phyloP scores from a whole-genome alignment of 2,888 invertebrate genomes.

The Lamellibrachia satsuma region DNA sequence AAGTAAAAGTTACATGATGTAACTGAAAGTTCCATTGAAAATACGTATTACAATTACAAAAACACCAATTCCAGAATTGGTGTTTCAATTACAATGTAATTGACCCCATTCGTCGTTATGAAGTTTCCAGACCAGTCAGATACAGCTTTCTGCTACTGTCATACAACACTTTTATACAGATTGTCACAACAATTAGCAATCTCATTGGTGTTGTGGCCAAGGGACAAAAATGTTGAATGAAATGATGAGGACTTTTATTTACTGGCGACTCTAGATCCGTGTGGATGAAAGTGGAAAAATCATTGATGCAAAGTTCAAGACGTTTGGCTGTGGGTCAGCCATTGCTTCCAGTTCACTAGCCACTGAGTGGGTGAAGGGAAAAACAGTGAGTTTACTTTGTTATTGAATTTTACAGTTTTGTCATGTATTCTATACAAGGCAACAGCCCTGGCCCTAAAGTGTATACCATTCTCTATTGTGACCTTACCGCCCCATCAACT shows the following conservation, averaged over 20 bases:
- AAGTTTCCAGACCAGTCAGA: too few relatives aligned
- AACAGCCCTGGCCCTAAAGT: neutral
- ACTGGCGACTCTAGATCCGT: slow-evolving; percentile 71
- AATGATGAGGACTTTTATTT: neutral
- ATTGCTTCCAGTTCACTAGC: slow-evolving; percentile 97
- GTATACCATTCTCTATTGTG: too few relatives aligned
- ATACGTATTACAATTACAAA: too few relatives aligned
- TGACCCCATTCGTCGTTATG: too few relatives aligned
- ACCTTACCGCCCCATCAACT: neutral
- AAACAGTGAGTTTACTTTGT: slow-evolving; percentile 71
- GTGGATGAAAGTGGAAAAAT: slow-evolving; percentile 97
- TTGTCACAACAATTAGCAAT: too few relatives aligned
- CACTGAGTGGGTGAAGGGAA: slow-evolving; percentile 97
- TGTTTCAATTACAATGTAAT: too few relatives aligned
- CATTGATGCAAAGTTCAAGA: slow-evolving; percentile 98
- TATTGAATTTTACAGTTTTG: neutral
- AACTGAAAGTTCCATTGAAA: too few relatives aligned
- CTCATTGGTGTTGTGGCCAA: too few relatives aligned
- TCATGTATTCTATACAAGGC: neutral
- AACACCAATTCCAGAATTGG: too few relatives aligned
- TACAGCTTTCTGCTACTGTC: too few relatives aligned
- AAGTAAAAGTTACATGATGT: too few relatives aligned
- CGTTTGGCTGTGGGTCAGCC: slow-evolving; percentile 97
- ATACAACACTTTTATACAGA: too few relatives aligned
- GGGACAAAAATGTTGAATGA: neutral